These are phyloP conservation scores for Drosophila carrolli DNA, from an alignment of 1,140 invertebrate genomes.

Conservation along the genomic window DNA sequence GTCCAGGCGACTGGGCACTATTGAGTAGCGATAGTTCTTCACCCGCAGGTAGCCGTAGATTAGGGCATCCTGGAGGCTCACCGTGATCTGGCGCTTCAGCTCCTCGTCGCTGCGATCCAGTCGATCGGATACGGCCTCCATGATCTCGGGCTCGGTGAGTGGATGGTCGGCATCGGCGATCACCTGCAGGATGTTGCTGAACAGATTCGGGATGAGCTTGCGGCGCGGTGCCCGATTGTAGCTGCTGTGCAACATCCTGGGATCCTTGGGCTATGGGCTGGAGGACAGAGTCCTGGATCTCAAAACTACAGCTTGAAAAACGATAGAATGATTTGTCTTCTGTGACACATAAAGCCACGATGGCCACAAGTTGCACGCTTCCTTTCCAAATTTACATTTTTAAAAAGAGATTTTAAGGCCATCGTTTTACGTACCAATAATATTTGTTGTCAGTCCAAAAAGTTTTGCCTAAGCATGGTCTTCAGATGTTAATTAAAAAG, in stretches of 20 bases:
- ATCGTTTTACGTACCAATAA: too few species aligned
- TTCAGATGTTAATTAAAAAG: background rate
- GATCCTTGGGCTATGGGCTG: background rate
- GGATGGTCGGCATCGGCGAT: slow-evolving; percentile 62
- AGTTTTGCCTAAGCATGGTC: background rate
- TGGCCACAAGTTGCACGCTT: too few species aligned
- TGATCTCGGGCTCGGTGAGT: slow-evolving; percentile 63
- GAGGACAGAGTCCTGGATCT: background rate
- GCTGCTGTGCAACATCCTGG: slow-evolving; percentile 46
- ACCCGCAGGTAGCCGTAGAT: slow-evolving; percentile 62
- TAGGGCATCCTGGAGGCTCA: slow-evolving; percentile 59
- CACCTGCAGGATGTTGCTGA: slow-evolving; percentile 61
- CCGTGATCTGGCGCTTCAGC: slow-evolving; percentile 64
- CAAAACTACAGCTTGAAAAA: background rate
- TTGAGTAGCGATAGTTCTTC: slow-evolving; percentile 57
- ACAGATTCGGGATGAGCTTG: slow-evolving; percentile 59
- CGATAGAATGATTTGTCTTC: background rate
- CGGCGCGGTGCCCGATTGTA: slow-evolving; percentile 61
- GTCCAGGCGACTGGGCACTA: slow-evolving; percentile 30
- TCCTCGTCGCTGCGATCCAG: slow-evolving; percentile 67
- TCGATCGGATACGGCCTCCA: slow-evolving; percentile 51
- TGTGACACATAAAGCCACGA: background rate
- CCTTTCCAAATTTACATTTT: too few species aligned
- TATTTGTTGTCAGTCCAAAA: too few species aligned
- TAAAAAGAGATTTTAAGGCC: background rate